Evolutionary conservation across 2,113 vertebrate species (phyloP).

Genomic region (Brienomyrus longianalis): DNA sequence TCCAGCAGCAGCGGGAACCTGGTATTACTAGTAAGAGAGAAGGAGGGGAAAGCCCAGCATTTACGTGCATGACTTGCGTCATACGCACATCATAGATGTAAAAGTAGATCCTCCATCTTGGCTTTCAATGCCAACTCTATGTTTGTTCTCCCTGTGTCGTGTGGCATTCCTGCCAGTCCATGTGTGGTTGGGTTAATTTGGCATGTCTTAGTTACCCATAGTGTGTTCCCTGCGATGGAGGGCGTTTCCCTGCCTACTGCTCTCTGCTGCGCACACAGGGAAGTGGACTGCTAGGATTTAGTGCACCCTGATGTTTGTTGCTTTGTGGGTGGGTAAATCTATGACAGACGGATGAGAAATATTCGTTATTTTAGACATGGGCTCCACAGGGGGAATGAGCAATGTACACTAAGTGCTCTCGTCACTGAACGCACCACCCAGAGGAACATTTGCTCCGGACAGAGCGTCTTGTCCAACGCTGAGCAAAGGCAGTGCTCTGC

Average conservation of each 20-base stretch:
- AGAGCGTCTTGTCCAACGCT: not conserved
- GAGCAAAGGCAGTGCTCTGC: not conserved
- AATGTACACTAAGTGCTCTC: not conserved
- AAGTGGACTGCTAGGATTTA: not conserved
- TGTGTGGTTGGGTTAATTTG: not conserved
- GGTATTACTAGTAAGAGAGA: conserved; percentile 64
- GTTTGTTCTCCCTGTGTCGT: not conserved
- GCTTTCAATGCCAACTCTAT: not conserved
- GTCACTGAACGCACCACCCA: not conserved
- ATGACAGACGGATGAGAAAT: not conserved
- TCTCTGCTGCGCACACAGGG: not conserved
- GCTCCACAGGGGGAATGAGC: not conserved
- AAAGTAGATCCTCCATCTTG: not conserved
- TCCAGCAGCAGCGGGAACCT: conserved; percentile 73
- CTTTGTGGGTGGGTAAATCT: not conserved
- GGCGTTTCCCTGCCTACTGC: not conserved
- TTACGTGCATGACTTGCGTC: not conserved
- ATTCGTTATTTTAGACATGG: not conserved
- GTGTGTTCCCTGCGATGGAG: not conserved
- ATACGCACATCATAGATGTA: not conserved
- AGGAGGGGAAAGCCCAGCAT: not conserved
- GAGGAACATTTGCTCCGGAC: not conserved
- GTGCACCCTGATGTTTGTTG: not conserved
- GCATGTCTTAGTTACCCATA: not conserved
- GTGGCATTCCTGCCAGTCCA: not conserved